Conservation (phyloP, 1,140 invertebrate genomes). For the Stegodyphus dumicola region DNA sequence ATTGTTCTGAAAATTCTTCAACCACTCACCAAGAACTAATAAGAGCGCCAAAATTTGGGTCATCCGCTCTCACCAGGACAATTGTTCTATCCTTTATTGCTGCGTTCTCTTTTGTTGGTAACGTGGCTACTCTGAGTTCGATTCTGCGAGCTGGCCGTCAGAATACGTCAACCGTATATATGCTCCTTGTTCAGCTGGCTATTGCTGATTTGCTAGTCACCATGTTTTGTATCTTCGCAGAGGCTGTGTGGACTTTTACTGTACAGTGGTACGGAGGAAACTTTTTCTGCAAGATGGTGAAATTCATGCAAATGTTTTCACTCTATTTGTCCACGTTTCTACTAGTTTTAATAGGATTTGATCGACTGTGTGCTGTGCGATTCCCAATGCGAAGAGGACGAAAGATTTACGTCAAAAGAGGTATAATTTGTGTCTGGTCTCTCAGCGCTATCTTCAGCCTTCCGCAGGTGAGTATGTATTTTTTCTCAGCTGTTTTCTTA, state of each 20-base stretch:
- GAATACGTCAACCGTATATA: conserved; percentile 75
- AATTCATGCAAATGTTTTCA: conserved; percentile 84
- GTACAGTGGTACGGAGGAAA: conserved; percentile 85
- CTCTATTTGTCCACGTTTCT: conserved; percentile 87
- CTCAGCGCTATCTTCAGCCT: conserved; percentile 79
- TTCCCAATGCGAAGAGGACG: conserved; percentile 78
- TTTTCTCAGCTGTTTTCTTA: too few relatives aligned
- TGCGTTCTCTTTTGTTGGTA: conserved; percentile 78
- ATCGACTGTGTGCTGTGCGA: conserved; percentile 81
- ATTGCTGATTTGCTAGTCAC: conserved; percentile 81
- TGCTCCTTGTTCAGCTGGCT: conserved; percentile 75
- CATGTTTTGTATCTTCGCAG: conserved; percentile 81
- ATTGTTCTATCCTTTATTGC: conserved; percentile 77
- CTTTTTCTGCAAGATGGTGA: conserved; percentile 81
- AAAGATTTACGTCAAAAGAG: conserved; percentile 74
- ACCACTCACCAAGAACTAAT: too few relatives aligned
- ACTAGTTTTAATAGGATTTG: conserved; percentile 82
- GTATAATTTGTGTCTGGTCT: conserved; percentile 77
- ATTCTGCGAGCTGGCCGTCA: conserved; percentile 73
- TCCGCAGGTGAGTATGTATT: conserved; percentile 73
- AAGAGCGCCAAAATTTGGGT: conserved; percentile 63
- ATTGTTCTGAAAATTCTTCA: too few relatives aligned
- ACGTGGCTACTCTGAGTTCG: conserved; percentile 80
- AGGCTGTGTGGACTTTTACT: conserved; percentile 81
- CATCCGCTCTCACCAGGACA: conserved; percentile 73